Conservation (phyloP, 1,140 invertebrate species). For the Musca vetustissima region DNA sequence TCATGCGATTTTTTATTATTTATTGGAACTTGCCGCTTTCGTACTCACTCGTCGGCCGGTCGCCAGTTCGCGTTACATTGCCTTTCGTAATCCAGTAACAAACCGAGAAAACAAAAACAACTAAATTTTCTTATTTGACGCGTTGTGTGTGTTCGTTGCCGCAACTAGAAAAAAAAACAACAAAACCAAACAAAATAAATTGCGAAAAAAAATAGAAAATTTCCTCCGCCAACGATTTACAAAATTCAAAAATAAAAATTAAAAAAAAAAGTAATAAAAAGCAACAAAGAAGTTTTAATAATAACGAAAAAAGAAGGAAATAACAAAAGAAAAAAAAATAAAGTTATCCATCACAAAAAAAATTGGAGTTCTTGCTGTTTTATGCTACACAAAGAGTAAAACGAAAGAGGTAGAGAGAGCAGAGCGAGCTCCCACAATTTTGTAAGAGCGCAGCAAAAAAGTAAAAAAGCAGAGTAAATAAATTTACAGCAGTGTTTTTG, state of each 20-base stretch:
- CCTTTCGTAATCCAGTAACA: not conserved
- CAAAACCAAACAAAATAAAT: not conserved
- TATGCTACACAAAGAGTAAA: no score
- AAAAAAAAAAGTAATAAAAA: not conserved
- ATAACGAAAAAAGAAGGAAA: not conserved
- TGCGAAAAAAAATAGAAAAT: no score
- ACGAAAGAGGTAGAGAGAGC: no score
- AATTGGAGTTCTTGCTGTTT: no score
- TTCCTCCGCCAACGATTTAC: not conserved
- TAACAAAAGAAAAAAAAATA: not conserved
- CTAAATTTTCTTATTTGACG: not conserved
- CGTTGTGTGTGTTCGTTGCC: slow-evolving; percentile 15
- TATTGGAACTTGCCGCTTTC: not conserved
- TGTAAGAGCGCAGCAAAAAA: no score
- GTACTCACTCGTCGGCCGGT: not conserved
- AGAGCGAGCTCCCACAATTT: no score
- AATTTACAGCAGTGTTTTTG: no score
- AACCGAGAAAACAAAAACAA: not conserved
- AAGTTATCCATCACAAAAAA: no score
- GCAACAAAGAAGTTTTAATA: not conserved
- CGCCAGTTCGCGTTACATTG: not conserved
- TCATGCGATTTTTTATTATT: not conserved
- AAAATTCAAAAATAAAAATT: not conserved
- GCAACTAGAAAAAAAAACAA: slow-evolving; percentile 2
- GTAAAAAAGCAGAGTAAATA: no score